Conservation (phyloP, 2,113 vertebrate genomes). For the Romanogobio albipinnatus region DNA sequence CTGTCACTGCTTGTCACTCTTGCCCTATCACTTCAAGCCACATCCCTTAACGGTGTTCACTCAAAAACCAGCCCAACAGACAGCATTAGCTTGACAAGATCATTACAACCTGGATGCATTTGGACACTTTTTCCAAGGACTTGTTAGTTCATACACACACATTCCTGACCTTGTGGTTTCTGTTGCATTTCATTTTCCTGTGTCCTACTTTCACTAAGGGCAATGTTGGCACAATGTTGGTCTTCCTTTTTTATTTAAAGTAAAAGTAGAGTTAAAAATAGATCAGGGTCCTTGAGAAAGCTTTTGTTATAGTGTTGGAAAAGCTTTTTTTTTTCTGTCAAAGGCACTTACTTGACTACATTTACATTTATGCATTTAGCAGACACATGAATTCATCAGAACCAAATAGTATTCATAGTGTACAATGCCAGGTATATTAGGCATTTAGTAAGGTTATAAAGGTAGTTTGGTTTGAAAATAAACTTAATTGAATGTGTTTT, state of each 20-base stretch:
- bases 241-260: conserved; percentile 42
- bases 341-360: background rate
- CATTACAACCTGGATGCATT: conserved; percentile 20
- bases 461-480: background rate
- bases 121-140: conserved; percentile 1
- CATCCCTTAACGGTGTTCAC: conserved; percentile 31
- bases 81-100: conserved; percentile 25
- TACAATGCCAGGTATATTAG: background rate
- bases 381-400: background rate
- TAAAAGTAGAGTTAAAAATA: conserved; percentile 48
- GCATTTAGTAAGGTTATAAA: background rate
- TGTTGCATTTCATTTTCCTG: conserved; percentile 12
- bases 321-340: background rate
- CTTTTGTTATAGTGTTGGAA: conserved; percentile 22
- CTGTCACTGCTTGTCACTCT: too few relatives aligned
- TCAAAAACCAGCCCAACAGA: background rate
- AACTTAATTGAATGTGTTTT: background rate
- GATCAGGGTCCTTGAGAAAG: conserved; percentile 32
- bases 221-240: conserved; percentile 40
- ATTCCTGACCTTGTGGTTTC: background rate
- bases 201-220: conserved; percentile 39
- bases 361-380: background rate
- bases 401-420: background rate
- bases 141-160: conserved; percentile 11
- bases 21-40: conserved; percentile 41